Conservation (phyloP, 2,113 vertebrate species). For the Conger conger region DNA sequence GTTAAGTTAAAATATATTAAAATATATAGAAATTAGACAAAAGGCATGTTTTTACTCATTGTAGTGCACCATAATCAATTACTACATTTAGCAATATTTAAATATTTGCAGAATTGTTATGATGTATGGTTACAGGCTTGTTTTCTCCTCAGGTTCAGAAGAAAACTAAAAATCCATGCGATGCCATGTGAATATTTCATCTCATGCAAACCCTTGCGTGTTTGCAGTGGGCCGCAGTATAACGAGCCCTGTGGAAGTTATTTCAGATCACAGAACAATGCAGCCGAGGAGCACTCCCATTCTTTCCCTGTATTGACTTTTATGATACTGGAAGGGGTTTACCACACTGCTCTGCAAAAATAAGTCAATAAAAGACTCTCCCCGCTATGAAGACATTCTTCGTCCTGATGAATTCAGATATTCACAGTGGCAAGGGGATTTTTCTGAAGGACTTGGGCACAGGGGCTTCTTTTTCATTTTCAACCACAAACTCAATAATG, state of each 20-base stretch:
- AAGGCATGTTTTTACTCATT: not conserved
- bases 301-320: not conserved
- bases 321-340: not conserved
- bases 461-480: not conserved
- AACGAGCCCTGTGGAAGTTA: not conserved
- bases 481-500: not conserved
- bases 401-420: not conserved
- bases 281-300: not conserved
- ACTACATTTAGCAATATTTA: not conserved
- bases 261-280: not conserved
- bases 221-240: not conserved
- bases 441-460: not conserved
- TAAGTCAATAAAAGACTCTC: constrained; percentile 7
- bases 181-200: not conserved
- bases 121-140: not conserved
- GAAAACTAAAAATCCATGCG: not conserved
- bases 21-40: not conserved
- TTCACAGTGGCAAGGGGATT: not conserved
- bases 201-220: not conserved
- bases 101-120: not conserved
- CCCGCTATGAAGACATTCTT: not conserved
- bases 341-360: not conserved
- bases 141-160: not conserved
- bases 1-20: not conserved
- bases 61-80: not conserved